Conservation (phyloP, 2,113 vertebrate species). For the Cyprinus carpio region DNA sequence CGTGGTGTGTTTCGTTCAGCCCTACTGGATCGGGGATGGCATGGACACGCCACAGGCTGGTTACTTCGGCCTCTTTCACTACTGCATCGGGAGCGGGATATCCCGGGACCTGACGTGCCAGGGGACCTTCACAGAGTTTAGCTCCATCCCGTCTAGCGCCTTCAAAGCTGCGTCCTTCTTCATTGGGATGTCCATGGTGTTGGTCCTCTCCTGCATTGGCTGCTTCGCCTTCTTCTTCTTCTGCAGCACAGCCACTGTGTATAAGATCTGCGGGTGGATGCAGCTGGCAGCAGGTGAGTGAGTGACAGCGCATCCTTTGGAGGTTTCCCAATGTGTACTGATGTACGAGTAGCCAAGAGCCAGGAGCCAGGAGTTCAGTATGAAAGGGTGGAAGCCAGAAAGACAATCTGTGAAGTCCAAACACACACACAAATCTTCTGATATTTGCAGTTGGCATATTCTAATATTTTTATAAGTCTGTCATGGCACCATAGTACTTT, state of each 20-base stretch:
- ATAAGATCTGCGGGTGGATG: constrained; percentile 99
- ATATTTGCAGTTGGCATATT: neutral
- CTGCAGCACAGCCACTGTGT: constrained; percentile 98
- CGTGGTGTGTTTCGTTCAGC: constrained; percentile 98
- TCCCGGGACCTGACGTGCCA: constrained; percentile 92
- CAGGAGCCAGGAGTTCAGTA: neutral
- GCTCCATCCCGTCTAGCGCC: constrained; percentile 91
- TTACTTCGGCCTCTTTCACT: constrained; percentile 99
- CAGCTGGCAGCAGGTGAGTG: constrained; percentile 95
- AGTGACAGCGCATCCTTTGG: neutral
- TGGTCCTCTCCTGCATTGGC: constrained; percentile 93
- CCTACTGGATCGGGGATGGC: constrained; percentile 99
- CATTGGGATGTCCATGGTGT: constrained; percentile 95
- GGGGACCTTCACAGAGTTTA: constrained; percentile 97
- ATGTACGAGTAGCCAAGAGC: neutral
- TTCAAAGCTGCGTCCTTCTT: constrained; percentile 98
- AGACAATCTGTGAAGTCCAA: neutral
- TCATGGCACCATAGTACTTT: neutral
- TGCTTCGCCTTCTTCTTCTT: constrained; percentile 99
- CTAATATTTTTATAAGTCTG: neutral
- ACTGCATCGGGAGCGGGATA: constrained; percentile 93
- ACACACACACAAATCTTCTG: neutral
- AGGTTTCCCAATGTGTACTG: neutral
- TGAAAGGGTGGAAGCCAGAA: neutral
- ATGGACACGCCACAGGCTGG: constrained; percentile 94